phyloP scores from a whole-genome alignment of 1,140 invertebrate genomes.

The Dendrolimus punctatus region DNA sequence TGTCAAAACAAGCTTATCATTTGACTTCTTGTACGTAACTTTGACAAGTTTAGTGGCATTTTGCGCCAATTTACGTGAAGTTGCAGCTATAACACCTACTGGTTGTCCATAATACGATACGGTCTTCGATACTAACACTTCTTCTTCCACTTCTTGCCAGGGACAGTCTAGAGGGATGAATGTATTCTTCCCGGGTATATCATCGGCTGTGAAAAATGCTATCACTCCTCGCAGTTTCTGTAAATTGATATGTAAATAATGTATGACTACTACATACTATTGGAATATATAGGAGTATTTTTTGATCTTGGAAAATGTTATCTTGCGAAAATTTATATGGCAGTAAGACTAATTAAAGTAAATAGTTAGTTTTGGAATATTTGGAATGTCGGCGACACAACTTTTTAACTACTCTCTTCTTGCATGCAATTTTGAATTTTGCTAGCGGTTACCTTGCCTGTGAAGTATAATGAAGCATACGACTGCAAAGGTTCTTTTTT shows the following conservation, averaged over 20 bases:
- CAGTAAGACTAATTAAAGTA: too few relatives aligned
- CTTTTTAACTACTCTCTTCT: too few relatives aligned
- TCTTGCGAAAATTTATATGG: too few relatives aligned
- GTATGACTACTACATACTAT: too few relatives aligned
- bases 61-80: constrained; percentile 73
- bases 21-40: constrained; percentile 74
- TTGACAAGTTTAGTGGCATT: constrained; percentile 77
- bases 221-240: constrained; percentile 80
- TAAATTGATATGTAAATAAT: neutral
- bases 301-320: too few relatives aligned
- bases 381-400: too few relatives aligned
- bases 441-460: too few relatives aligned
- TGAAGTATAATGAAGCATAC: too few relatives aligned
- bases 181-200: constrained; percentile 82
- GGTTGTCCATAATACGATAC: constrained; percentile 81
- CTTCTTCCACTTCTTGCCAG: constrained; percentile 46
- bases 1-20: constrained; percentile 44
- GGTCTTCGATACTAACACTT: constrained; percentile 69
- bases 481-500: too few relatives aligned
- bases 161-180: constrained; percentile 54
- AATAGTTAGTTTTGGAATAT: too few relatives aligned
- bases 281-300: too few relatives aligned
- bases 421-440: too few relatives aligned
- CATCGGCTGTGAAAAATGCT: constrained; percentile 79
- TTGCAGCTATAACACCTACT: constrained; percentile 80